Base-by-base conservation (phyloP, 2,113 vertebrate genomes). In the Pyrgilauda ruficollis region DNA sequence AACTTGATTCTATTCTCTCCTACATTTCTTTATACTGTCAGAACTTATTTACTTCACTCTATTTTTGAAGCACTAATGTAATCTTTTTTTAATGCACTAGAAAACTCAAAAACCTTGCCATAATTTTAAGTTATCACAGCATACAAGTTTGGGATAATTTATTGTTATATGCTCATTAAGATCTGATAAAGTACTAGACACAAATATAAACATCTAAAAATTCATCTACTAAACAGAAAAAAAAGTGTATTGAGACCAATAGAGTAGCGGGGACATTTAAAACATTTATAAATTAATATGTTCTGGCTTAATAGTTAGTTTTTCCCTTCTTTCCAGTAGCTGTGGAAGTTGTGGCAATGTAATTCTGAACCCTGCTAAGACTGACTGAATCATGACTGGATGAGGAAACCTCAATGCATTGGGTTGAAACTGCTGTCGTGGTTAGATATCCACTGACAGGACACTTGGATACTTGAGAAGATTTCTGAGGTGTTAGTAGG, bases 1-100 rank as follows among this genome's bases (percentile, higher is more conserved):
- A 68, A 87, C 78, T 87, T 52, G 50, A 67, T 80, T 88, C 55
- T 64, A 67, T 85, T 91, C 46, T 90, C 23, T 79, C 63, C 23
- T 33, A 43, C 67, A 61, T 79, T 89, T 91, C 79, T 94, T 93
- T 90, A 37, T 84, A 84, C 63, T 95, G 93, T 89, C 95, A 97
- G 75, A 88, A 83, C 62, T 95, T 96, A 84, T 89, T 95, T 96
- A 86, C 76, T 84, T 95, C 73, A 76, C 37, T 85, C 58, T 68
- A n/a, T 86, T 94, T 95, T 91, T 96, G 77, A 87, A 94, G 46
- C 39, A 46, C 52, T 91, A 89, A 94, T 56, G 69, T 78, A 94
- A 78, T 91, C 28, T 81, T 76, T 89, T 89, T 90, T 85, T 82
- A 94, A 93, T 80, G 84, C 27, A 39, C 41, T 73, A 61, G 80